Percentiles rank a stretch among this genome's conserved stretches.
phyloP scores from a whole-genome alignment of 23 tunicate species.

The Styela plicata region DNA sequence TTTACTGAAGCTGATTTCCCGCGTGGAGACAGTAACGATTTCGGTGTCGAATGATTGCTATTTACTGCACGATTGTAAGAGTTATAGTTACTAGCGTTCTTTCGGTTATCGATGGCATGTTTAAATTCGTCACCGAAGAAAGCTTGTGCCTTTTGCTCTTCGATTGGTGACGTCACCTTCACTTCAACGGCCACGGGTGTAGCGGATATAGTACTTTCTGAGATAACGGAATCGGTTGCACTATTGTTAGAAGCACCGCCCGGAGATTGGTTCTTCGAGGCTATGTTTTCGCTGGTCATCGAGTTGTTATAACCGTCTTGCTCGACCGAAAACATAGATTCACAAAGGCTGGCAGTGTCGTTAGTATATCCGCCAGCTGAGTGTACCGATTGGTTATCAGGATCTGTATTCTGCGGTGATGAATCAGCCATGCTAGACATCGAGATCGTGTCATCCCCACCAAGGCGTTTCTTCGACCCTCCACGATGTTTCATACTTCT shows the following conservation, averaged over 20 bases:
- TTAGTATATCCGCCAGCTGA: background rate
- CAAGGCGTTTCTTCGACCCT: background rate
- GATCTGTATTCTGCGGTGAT: slow-evolving; percentile 9
- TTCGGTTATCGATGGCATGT: background rate
- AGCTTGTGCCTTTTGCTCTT: slow-evolving; percentile 1
- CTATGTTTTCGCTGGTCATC: slow-evolving; percentile 24
- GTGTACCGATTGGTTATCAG: background rate
- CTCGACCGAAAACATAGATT: slow-evolving; percentile 30
- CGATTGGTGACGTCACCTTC: slow-evolving; percentile 10
- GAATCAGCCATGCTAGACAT: slow-evolving; percentile 21
- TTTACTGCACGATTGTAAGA: slow-evolving; percentile 24
- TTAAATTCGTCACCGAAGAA: background rate
- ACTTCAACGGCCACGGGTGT: slow-evolving; percentile 4
- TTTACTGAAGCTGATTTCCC: slow-evolving; percentile 6
- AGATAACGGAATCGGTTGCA: background rate
- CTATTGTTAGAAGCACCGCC: background rate
- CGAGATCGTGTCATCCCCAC: slow-evolving; percentile 27
- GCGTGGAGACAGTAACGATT: slow-evolving; percentile 20
- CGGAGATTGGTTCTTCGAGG: background rate
- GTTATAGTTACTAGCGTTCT: slow-evolving; percentile 4
- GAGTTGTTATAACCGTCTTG: slow-evolving; percentile 50
- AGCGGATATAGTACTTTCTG: background rate
- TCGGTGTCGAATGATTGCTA: slow-evolving; percentile 24
- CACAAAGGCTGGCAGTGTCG: slow-evolving; percentile 9
- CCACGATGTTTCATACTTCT: slow-evolving; percentile 11